Conservation (phyloP, 1,140 invertebrate genomes). For the Euwallacea similis region DNA sequence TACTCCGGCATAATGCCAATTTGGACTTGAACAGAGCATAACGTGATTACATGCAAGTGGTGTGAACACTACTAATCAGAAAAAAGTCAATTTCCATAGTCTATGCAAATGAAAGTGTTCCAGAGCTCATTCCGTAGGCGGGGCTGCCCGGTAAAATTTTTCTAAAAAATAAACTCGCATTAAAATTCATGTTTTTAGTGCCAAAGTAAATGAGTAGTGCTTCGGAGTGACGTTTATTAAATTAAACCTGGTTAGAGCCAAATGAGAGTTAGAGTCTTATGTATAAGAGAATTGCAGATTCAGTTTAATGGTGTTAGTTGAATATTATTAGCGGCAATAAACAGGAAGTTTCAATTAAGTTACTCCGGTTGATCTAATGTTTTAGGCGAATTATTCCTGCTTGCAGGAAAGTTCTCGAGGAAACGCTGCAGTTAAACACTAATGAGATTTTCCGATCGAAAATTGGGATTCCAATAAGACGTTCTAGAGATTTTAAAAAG, state of each 20-base stretch:
- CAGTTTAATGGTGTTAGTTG: background rate
- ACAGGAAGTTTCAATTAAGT: constrained; percentile 5
- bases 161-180: too few species aligned
- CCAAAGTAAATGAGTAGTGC: too few species aligned
- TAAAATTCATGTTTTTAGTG: too few species aligned
- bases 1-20: background rate
- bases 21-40: background rate
- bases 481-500: too few species aligned
- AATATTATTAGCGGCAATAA: constrained; percentile 6
- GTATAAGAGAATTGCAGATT: background rate
- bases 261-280: too few species aligned
- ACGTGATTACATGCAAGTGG: background rate
- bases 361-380: background rate
- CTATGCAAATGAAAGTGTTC: constrained; percentile 3
- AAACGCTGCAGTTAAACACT: too few species aligned
- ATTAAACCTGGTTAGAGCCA: too few species aligned
- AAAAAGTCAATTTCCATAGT: constrained; percentile 1
- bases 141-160: too few species aligned
- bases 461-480: too few species aligned
- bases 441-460: too few species aligned
- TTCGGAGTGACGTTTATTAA: too few species aligned
- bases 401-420: too few species aligned
- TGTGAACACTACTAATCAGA: constrained; percentile 1
- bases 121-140: background rate
- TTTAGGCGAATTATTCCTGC: background rate